Percentiles rank a stretch among this genome's conserved stretches.
Evolutionary conservation across 2,888 invertebrate species (phyloP).

Genomic region (Lochmaea capreae): DNA sequence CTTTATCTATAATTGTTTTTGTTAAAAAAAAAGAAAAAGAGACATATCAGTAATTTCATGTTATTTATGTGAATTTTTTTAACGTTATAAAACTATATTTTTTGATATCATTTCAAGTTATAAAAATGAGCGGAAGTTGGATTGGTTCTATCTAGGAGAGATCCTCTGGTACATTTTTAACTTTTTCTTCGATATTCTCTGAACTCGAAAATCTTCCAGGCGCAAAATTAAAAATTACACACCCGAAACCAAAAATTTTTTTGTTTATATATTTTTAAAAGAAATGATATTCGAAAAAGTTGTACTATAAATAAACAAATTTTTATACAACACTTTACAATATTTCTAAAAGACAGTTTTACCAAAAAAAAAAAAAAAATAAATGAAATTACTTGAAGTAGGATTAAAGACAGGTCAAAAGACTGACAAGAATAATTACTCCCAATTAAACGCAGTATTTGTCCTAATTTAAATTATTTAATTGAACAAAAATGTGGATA

Average conservation of each 20-base stretch:
- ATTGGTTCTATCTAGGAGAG: neutral
- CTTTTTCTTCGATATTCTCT: too few species aligned
- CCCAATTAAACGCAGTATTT: conserved; percentile 34
- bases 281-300: conserved; percentile 2
- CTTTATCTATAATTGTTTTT: conserved; percentile 40
- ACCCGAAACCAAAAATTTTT: neutral
- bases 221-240: neutral
- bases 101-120: conserved; percentile 31
- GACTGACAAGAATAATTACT: conserved; percentile 34
- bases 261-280: conserved; percentile 2
- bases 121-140: neutral
- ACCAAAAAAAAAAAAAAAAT: conserved; percentile 2
- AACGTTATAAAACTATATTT: conserved; percentile 9
- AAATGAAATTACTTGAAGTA: conserved; percentile 32
- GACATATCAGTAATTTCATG: conserved; percentile 42
- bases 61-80: conserved; percentile 26
- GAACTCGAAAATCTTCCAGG: too few species aligned
- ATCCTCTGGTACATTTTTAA: too few species aligned
- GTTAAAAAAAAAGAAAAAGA: conserved; percentile 16
- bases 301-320: conserved; percentile 5
- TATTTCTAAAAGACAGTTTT: neutral
- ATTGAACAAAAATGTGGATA: conserved; percentile 21
- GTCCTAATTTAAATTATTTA: conserved; percentile 27
- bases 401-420: conserved; percentile 32
- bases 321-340: conserved; percentile 6